Evolutionary conservation across 2,113 vertebrate species (phyloP), one percentile per base, ranked within the genome.

Genomic region (Platanista minor): DNA sequence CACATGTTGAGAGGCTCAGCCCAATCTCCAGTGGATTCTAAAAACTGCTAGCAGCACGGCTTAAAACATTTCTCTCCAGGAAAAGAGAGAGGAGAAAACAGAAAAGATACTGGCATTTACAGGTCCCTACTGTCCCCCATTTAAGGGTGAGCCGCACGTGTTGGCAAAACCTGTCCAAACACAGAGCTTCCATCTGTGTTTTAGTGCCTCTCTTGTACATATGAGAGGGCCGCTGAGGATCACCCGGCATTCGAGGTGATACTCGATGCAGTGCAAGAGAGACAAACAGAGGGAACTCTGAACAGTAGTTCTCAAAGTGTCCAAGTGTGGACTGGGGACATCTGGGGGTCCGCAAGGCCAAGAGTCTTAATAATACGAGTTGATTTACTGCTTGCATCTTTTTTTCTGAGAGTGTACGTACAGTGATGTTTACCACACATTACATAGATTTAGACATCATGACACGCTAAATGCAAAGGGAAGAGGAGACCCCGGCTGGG

Each of bases 241-340:
- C 18, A 39, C 12, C 5, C 33, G 36, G 43, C 33, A 5, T 25
- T 15, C 12, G 8, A 74, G 4, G 1, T 1, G 3, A 20, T 3
- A 1, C 3, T 11, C 12, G 2, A 33, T 13, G 12, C 29, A 36
- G 36, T 31, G 17, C 1, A 36, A 41, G 8, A 25, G 7, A 66
- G 74, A 39, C 11, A 66, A 61, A 23, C 11, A 8, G 14, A n/a
- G 31, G 4, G 9, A 46, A 3, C 25, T 52, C 15, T 13, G 25
- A 62, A 39, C 3, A 12, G 3, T 3, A 3, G 12, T 49, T 74
- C 67, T 62, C 25, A 23, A 11, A 61, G 25, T 27, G 54, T 21
- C 6, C 17, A 84, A 12, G 25, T 12, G 8, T 92, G 41, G 2
- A 12, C 54, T 14, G 23, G n/a, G 33, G 21, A 71, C 25, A 49